Base-by-base conservation (phyloP, 1,140 invertebrate species). In the Caenorhabditis brenneri region DNA sequence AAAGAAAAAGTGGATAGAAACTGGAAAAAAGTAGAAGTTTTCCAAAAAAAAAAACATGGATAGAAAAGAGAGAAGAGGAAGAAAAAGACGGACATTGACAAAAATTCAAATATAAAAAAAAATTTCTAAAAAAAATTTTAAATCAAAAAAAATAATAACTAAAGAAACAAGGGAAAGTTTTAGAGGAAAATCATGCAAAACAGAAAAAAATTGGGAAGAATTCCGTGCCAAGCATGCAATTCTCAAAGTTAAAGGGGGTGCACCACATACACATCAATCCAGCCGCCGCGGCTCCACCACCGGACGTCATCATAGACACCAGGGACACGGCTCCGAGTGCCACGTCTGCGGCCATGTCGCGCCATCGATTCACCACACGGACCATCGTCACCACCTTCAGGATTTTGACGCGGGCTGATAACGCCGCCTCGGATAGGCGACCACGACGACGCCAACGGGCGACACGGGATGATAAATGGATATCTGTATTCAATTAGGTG, bases 341-440 rank as follows among this genome's bases (percentile, higher is more conserved):
- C 36, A 83, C 31, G 80, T 46, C 42, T 27, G 33, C 80, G 2
- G 51, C 80, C 84, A 86, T 33, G 6, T 83, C 42, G 46, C 83
- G 83, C 84, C 84, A 86, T 29, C 88, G 87, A 78, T 85, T 88
- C 0, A 89, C 82, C 19, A 90, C 89, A 48, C 88, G 85, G 2
- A 90, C 88, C 83, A 88, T 84, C 49, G 91, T 85, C 24, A 90
- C 74, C 29, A 90, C 89, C 51, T 90, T 89, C 31, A 89, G 88
- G 27, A 90, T 82, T 27, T 88, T 87, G n/a, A 90, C 81, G 3
- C 89, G 58, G 16, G 81, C 84, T 5, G 89, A 86, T 19, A 88
- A 19, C 24, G 88, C 88, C 10, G 86, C 86, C 15, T 80, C 86
- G 15, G 58, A 86, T 12, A 85, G 81, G 7, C 88, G 87, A 42